Base-by-base conservation (phyloP, 2,113 vertebrate genomes). In the Oreochromis tanganicae region DNA sequence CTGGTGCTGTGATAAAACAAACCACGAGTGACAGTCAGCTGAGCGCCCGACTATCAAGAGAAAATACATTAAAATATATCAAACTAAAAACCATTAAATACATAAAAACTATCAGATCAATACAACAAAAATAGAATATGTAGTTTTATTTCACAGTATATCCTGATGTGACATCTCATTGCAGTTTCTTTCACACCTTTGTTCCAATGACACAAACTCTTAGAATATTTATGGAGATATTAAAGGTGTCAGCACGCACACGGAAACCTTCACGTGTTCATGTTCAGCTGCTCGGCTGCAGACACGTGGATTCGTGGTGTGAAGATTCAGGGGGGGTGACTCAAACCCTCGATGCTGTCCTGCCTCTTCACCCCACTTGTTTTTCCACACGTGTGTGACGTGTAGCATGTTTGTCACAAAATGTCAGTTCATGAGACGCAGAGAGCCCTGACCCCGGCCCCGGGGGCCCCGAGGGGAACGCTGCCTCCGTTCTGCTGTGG, bases 161-260 rank as follows among this genome's bases (percentile, higher is more conserved):
- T 27, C 5, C 14, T 73, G 41, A 73, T 73, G n/a, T 46, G 8
- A 43, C 38, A 2, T 9, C n/a, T 71, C 3, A 4, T 0, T 24
- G 36, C 36, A 43, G 66, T 21, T 17, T 75, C 43, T 48, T 27
- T 71, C 66, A 43, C 36, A 43, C 7, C 66, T 6, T 43, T 0
- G n/a, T 0, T 71, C 66, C 36, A 43, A 0, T 3, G 1, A 71
- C 66, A 71, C 66, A 2, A n/a, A 63, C 16, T 24, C n/a, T 16
- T 16, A 0, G 9, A 14, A 61, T 17, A 14, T 29, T 57, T 14
- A 57, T 8, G 54, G 54, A 2, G 0, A 7, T 29, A 61, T 11
- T 10, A 61, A 61, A 34, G 9, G 16, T 32, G 57, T 61, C 27
- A 17, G 52, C 57, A 6, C 57, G 57, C 29, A 19, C 57, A 19